phyloP scores from a whole-genome alignment of 1,140 invertebrate species.

The Calephelis nemesis region DNA sequence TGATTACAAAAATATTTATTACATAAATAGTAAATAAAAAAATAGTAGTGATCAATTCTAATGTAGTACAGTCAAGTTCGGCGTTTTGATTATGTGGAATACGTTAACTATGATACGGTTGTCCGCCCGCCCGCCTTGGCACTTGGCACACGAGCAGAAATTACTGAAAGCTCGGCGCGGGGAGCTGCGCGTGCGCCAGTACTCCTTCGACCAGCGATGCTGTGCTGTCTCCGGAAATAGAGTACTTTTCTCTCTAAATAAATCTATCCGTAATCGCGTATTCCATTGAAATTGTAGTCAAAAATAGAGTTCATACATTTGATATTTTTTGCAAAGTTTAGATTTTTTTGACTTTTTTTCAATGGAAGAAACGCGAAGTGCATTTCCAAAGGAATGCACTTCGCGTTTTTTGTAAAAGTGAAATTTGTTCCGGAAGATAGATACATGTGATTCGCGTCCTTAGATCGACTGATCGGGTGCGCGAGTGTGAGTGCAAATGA shows the following conservation, averaged over 20 bases:
- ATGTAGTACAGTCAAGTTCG: constrained; percentile 1
- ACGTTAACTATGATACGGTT: background rate
- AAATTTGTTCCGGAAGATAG: constrained; percentile 51
- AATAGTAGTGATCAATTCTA: background rate
- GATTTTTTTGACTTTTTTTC: constrained; percentile 17
- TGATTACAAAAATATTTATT: too few relatives aligned
- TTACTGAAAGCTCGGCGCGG: constrained; percentile 53
- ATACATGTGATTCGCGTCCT: constrained; percentile 51
- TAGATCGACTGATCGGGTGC: constrained; percentile 69
- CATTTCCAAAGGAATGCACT: constrained; percentile 54
- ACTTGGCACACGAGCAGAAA: constrained; percentile 64
- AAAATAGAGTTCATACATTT: constrained; percentile 39
- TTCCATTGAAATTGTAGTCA: constrained; percentile 57
- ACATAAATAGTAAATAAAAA: too few relatives aligned
- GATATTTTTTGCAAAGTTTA: background rate
- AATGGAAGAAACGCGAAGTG: constrained; percentile 43
- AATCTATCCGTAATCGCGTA: constrained; percentile 37
- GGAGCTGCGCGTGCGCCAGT: constrained; percentile 65
- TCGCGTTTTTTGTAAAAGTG: constrained; percentile 46
- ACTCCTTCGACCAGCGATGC: constrained; percentile 79
- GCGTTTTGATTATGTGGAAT: background rate
- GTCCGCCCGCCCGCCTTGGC: constrained; percentile 31
- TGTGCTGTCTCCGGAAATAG: constrained; percentile 80
- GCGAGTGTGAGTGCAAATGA: constrained; percentile 76
- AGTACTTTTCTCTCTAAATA: constrained; percentile 51